Percentiles rank a stretch among this genome's conserved stretches.
Evolutionary conservation across 2,888 invertebrate genomes (phyloP).

Genomic region (Adelphocoris suturalis): DNA sequence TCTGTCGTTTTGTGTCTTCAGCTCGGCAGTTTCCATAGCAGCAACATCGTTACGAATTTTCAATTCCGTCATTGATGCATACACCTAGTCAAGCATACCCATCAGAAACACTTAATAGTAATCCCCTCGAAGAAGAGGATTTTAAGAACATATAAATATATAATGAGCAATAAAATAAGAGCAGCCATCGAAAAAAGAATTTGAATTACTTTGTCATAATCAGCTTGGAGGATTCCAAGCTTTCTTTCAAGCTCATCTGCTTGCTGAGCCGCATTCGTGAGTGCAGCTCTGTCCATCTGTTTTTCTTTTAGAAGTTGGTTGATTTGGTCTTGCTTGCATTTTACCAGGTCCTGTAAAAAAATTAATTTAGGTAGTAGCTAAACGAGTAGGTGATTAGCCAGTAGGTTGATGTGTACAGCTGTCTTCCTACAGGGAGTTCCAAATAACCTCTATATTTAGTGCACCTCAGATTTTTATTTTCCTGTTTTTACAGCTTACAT

Average conservation of each 20-base stretch:
- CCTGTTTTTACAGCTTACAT: too few relatives aligned
- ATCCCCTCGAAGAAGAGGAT: too few relatives aligned
- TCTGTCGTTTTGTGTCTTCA: slow-evolving; percentile 78
- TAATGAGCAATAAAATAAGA: too few relatives aligned
- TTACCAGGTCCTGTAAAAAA: slow-evolving; percentile 87
- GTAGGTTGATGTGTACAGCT: too few relatives aligned
- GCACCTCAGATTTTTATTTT: too few relatives aligned
- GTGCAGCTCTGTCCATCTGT: slow-evolving; percentile 92
- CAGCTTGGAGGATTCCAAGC: slow-evolving; percentile 82
- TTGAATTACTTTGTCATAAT: slow-evolving; percentile 83
- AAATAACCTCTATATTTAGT: too few relatives aligned
- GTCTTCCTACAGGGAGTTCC: too few relatives aligned
- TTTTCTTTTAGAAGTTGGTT: slow-evolving; percentile 94
- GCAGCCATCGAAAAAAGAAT: too few relatives aligned
- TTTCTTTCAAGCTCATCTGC: slow-evolving; percentile 88
- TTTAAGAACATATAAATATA: too few relatives aligned
- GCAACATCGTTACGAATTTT: slow-evolving; percentile 44
- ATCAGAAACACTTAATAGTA: not conserved
- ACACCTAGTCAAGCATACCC: not conserved
- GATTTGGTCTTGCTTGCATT: slow-evolving; percentile 96
- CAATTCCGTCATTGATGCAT: slow-evolving; percentile 49
- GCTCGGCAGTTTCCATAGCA: slow-evolving; percentile 78
- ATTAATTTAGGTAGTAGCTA: not conserved
- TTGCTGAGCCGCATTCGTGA: slow-evolving; percentile 89
- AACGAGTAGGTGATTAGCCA: too few relatives aligned